Evolutionary conservation across 2,888 invertebrate genomes (phyloP), one percentile per base, ranked within the genome.

Genomic region (Conchocele bisecta): DNA sequence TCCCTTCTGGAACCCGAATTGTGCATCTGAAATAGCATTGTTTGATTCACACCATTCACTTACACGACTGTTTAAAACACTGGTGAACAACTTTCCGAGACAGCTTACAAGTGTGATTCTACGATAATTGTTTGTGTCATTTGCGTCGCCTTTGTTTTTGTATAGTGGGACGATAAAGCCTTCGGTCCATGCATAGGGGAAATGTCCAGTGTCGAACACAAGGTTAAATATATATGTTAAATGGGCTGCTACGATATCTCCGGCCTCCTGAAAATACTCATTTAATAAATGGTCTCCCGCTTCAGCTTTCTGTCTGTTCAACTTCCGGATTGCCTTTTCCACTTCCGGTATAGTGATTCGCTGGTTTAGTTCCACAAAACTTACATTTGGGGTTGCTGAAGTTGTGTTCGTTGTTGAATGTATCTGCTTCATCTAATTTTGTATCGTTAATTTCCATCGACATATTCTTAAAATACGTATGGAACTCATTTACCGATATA

Each of bases 51-150:
- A 13, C 51, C 42, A 57, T 0, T 6, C 24, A 33, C 2, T 50
- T 6, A 53, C 26, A 15, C 64, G 22, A 20, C 48, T 58, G 53
- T 69, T 64, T 15, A 69, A 29, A 17, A 64, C 20, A 22, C 46
- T 29, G 1, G 70, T 65, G 44, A 57, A 70, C 31, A 65, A 39
- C 41, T 70, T 63, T 3, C 58, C 13, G 13, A 65, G 31, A 44
- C 70, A 70, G 31, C 64, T 70, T 1, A 46, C 31, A 3, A 70
- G 31, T 13, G 54, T 65, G 13, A 69, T 57, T 5, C 65, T 54
- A 22, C 67, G 39, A 28, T 73, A 73, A 58, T 67, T 73, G 29
- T 63, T 63, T 2, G 48, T 41, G 41, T 58, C 39, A 22, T 29
- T 37, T 9, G n/a, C n/a, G 15, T 44, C 63, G 3, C 50, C 22